phyloP scores from a whole-genome alignment of 2,888 invertebrate genomes.

The Clusia tigrina region DNA sequence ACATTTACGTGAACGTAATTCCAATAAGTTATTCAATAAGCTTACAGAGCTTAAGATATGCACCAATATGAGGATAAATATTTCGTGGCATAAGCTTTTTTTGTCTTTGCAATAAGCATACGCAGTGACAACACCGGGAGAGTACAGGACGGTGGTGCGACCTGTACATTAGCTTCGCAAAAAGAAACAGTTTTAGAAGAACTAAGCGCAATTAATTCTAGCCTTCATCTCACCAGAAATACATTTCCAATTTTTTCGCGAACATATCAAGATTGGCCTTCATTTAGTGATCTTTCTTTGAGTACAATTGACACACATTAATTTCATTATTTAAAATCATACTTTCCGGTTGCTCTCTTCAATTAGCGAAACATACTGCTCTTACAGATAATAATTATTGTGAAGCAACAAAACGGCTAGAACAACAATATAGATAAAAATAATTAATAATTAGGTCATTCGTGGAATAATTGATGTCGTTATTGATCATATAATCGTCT shows the following conservation, averaged over 20 bases:
- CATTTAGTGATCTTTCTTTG: neutral
- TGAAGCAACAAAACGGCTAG: slow-evolving; percentile 14
- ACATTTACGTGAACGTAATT: no score
- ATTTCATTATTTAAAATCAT: neutral
- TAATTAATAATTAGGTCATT: slow-evolving; percentile 22
- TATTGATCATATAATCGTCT: no score
- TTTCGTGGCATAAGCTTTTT: neutral
- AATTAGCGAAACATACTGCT: neutral
- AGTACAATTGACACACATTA: neutral
- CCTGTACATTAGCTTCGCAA: neutral
- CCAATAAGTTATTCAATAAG: no score
- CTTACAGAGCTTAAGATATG: no score
- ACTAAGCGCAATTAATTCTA: neutral
- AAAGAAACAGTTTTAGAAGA: neutral
- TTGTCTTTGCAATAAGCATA: no score
- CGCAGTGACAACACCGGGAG: no score
- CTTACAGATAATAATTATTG: neutral
- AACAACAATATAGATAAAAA: slow-evolving; percentile 10
- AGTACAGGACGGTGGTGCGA: no score
- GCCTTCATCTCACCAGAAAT: neutral
- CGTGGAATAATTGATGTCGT: slow-evolving; percentile 19
- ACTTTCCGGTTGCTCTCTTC: neutral
- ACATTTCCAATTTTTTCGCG: neutral
- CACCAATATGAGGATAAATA: neutral
- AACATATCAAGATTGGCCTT: slow-evolving; percentile 2